phyloP scores from a whole-genome alignment of 2,888 invertebrate species.

The Xestoiulus laeticollis region DNA sequence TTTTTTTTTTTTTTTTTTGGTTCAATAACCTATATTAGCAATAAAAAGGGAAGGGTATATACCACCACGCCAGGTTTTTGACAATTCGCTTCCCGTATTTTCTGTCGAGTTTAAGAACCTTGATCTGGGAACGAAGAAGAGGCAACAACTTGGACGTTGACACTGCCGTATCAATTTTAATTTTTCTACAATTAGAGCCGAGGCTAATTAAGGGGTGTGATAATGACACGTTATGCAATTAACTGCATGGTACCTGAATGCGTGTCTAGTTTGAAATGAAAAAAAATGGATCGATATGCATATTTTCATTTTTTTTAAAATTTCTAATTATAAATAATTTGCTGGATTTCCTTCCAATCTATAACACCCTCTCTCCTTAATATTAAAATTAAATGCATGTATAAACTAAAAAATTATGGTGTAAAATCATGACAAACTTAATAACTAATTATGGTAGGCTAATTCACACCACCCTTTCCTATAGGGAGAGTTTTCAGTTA shows the following conservation, averaged over 20 bases:
- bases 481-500: too few relatives aligned
- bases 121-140: constrained; percentile 38
- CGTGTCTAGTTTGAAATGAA: not conserved
- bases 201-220: constrained; percentile 34
- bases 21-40: constrained; percentile 43
- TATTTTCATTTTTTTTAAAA: not conserved
- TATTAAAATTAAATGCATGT: too few relatives aligned
- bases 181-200: not conserved
- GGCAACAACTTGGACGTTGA: constrained; percentile 17
- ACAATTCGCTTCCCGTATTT: constrained; percentile 36
- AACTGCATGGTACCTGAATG: not conserved
- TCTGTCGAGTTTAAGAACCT: constrained; percentile 28
- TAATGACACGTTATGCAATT: constrained; percentile 16
- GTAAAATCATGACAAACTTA: too few relatives aligned
- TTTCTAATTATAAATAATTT: too few relatives aligned
- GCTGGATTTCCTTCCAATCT: too few relatives aligned
- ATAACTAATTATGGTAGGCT: too few relatives aligned
- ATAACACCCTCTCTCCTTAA: too few relatives aligned
- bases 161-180: not conserved
- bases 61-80: constrained; percentile 34
- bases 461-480: too few relatives aligned
- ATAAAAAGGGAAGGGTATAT: constrained; percentile 43
- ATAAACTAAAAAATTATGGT: too few relatives aligned
- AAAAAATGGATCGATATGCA: not conserved
- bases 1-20: constrained; percentile 32